Evolutionary conservation across 2,113 vertebrate species (phyloP), one percentile per base, ranked within the genome.

Genomic region (Triplophysa dalaica): DNA sequence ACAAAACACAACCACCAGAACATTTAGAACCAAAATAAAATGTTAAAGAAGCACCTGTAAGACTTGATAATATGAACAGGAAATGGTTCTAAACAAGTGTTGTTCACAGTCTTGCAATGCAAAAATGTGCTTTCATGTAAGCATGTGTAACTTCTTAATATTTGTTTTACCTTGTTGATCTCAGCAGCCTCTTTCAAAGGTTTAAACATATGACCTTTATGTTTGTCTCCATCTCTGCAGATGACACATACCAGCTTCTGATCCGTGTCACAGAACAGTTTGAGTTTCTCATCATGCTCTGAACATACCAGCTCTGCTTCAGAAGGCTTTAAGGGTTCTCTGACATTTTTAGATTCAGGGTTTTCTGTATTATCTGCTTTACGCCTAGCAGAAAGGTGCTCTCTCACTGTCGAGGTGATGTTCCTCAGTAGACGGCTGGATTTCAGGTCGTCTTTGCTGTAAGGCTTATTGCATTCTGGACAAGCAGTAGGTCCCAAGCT

Each of bases 201-300:
- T 78, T 87, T 89, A 75, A 91, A 89, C 10, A 54, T 77, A 76
- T 90, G 88, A 10, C 84, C 83, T 38, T 70, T n/a, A 22, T 91
- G 88, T 2, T 17, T 83, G 58, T 85, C 75, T 11, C 81, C 83
- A 13, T 90, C 87, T n/a, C 89, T 56, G 70, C 89, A 91, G 75
- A 87, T 81, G 21, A 90, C 62, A 43, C 91, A 91, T 17, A 85
- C 43, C 48, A 90, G 74, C 76, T 83, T 74, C 72, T 86, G 86
- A 52, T 90, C 91, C 0, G 85, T 90, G 66, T 87, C 50, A 12
- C 88, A 91, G 85, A 86, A 89, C 5, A 91, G 78, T 52, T 89
- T 90, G 48, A 89, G 78, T 70, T 84, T 90, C 74, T 91, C 88
- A 0, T 90, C 84, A 10, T 91, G 89, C 19, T 90, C 87, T 1